Evolutionary conservation across 2,113 vertebrate species (phyloP), one percentile per base, ranked within the genome.

Genomic region (Aptenodytes forsteri): DNA sequence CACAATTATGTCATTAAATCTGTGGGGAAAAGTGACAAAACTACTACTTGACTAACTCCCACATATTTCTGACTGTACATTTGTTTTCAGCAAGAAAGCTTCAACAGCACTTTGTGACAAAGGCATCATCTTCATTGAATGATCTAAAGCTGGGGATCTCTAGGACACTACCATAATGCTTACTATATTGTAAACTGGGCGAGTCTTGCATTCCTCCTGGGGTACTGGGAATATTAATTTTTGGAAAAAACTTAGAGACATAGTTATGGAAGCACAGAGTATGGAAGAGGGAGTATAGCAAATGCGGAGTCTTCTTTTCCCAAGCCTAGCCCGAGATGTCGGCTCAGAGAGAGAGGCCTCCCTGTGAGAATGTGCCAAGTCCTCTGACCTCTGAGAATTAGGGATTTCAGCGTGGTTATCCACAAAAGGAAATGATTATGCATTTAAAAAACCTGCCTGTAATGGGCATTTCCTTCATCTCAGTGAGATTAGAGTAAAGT

Each of bases 391-490:
- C 18, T 62, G 75, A 87, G 55, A 90, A 80, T 69, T 30, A 62
- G 25, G 22, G 40, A 54, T 50, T 65, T 91, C 32, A 32, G 54
- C 32, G 34, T 73, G 64, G 49, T 65, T 93, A 83, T 70, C 91
- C 79, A 77, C 66, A 52, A 94, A 92, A 89, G 89, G 87, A 97
- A 95, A 82, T 61, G 26, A 89, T 58, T 56, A 52, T 34, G 40
- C 14, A 36, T 59, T 83, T 88, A 56, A 58, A 89, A 97, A 96
- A 80, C 34, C 52, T 79, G 54, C 26, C 82, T 79, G 44, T 80
- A 92, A 90, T 23, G 75, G 47, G 30, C 46, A 67, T 47, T 94
- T 96, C 90, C 90, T 89, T 84, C 73, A 87, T 44, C 65, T 76
- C 32, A 42, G 34, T 17, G 18, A 91, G 87, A 93, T 72, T 22